Evolutionary conservation across 1,140 invertebrate genomes (phyloP).

Genomic region (Stegodyphus dumicola): DNA sequence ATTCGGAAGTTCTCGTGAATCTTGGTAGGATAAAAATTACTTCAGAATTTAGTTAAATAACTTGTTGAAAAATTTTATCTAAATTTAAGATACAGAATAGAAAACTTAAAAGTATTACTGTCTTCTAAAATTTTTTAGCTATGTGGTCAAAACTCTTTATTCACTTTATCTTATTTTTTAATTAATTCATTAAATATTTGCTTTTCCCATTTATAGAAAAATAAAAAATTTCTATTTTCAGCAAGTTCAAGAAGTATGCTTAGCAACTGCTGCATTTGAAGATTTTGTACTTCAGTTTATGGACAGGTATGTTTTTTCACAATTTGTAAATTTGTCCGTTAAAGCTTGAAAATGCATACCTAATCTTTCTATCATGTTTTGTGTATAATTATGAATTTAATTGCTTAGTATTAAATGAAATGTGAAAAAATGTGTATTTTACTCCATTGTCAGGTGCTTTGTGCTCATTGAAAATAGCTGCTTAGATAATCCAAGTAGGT

Average conservation of each 20-base stretch:
- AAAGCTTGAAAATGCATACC: background rate
- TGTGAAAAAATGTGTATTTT: conserved; percentile 5
- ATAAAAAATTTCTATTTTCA: conserved; percentile 64
- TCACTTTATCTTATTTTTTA: background rate
- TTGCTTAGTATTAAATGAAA: background rate
- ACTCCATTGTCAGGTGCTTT: conserved; percentile 71
- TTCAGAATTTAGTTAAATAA: too few relatives aligned
- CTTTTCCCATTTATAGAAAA: background rate
- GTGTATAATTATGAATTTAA: background rate
- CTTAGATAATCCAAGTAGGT: conserved; percentile 72
- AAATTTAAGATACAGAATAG: too few relatives aligned
- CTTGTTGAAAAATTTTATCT: too few relatives aligned
- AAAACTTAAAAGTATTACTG: too few relatives aligned
- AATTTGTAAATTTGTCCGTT: background rate
- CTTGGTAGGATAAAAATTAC: too few relatives aligned
- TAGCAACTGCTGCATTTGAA: conserved; percentile 85
- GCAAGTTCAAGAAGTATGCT: conserved; percentile 81
- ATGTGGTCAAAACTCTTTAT: too few relatives aligned
- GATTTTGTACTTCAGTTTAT: conserved; percentile 89
- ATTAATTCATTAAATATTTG: background rate
- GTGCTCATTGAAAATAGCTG: conserved; percentile 79
- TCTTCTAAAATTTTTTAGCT: too few relatives aligned
- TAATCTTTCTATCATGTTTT: background rate
- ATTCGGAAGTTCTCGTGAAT: too few relatives aligned
- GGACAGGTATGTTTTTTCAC: conserved; percentile 72